These are phyloP conservation scores for Hoplias malabaricus DNA, from an alignment of 2,113 vertebrate genomes.

Conservation along the genomic window DNA sequence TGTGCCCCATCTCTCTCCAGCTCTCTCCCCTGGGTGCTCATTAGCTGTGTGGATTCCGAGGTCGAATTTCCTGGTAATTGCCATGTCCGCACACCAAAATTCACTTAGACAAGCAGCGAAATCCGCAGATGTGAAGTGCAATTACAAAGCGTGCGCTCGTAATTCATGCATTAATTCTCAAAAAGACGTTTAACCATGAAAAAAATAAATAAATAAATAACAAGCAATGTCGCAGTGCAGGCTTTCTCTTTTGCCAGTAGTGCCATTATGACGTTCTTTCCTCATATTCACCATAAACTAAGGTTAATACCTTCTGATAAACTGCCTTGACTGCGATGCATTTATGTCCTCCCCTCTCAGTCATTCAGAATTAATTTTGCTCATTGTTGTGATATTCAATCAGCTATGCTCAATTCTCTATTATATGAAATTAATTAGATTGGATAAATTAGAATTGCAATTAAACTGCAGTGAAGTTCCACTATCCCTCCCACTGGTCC, in stretches of 20 bases:
- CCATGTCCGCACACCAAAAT: conserved; percentile 38
- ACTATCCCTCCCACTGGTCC: conserved; percentile 16
- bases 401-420: conserved; percentile 30
- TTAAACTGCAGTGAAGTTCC: conserved; percentile 26
- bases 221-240: neutral
- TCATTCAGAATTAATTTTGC: neutral
- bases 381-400: conserved; percentile 30
- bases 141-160: conserved; percentile 34
- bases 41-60: conserved; percentile 62
- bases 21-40: conserved; percentile 66
- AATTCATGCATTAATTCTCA: conserved; percentile 51
- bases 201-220: neutral
- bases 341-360: neutral
- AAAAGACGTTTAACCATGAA: neutral
- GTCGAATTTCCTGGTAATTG: conserved; percentile 57
- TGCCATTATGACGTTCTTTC: neutral
- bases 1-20: neutral
- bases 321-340: neutral
- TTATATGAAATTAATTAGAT: conserved; percentile 49
- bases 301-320: conserved; percentile 36
- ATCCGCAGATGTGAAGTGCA: conserved; percentile 43
- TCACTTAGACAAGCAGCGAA: conserved; percentile 39
- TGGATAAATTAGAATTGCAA: conserved; percentile 40
- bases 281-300: conserved; percentile 20
- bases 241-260: neutral